Conservation (phyloP, 2,797 vertebrate species). For the Botia kubotai region DNA sequence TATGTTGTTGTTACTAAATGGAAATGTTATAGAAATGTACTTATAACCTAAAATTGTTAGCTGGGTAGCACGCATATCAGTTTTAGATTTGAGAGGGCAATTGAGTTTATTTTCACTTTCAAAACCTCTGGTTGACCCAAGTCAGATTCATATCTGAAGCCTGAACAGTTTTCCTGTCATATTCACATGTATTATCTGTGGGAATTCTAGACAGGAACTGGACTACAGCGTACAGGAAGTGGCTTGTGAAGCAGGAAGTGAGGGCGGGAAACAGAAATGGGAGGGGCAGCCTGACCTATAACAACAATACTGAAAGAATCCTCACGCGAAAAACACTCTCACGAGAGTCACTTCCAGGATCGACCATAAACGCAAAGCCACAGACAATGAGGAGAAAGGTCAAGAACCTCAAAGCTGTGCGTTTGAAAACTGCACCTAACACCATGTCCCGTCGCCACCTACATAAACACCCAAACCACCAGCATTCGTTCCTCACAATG, state of each 20-base stretch:
- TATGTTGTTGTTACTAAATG: not conserved
- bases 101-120: conserved; percentile 41
- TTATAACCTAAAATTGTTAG: too few relatives aligned
- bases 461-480: conserved; percentile 37
- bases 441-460: conserved; percentile 50
- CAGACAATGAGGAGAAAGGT: conserved; percentile 3
- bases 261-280: conserved; percentile 54
- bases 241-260: conserved; percentile 60
- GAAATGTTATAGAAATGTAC: too few relatives aligned
- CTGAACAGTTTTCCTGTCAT: conserved; percentile 3
- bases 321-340: conserved; percentile 32
- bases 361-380: conserved; percentile 26
- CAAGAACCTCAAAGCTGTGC: conserved; percentile 20
- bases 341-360: conserved; percentile 35
- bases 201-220: conserved; percentile 59
- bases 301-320: conserved; percentile 52
- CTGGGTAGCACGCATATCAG: not conserved
- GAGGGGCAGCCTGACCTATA: conserved; percentile 42
- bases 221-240: conserved; percentile 55
- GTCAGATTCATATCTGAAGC: conserved; percentile 4
- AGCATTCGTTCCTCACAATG: not conserved
- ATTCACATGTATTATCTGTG: conserved; percentile 45
- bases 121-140: conserved; percentile 1
- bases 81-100: not conserved
- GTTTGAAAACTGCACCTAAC: conserved; percentile 1